Evolutionary conservation across 2,797 vertebrate species (phyloP), one percentile per base, ranked within the genome.

Genomic region (Clarias platycephalus): DNA sequence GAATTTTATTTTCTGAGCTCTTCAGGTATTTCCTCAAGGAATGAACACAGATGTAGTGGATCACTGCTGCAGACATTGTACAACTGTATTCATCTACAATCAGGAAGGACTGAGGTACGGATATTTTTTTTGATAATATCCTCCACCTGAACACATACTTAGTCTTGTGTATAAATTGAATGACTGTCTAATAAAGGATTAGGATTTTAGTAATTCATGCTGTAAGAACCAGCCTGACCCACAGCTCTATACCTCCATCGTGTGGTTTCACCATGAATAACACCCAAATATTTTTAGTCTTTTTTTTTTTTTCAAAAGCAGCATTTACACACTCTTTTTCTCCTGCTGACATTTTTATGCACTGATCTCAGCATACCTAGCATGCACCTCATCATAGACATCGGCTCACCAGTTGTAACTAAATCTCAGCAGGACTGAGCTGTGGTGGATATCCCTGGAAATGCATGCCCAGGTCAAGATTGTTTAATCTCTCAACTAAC

Each of bases 41-140:
- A 79, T 84, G 82, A 85, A 76, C 28, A 85, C 79, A 84, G 82
- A 85, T 83, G 55, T 49, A 71, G 12, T 60, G 55, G 10, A 80
- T 84, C 34, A 49, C 80, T 70, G 67, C 34, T 13, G 20, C 18
- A 24, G 4, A 76, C 53, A 57, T 13, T 77, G 20, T 12, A 57
- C 49, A 76, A 18, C 18, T 22, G 8, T 57, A 22, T 57, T 5
- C 18, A 58, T 76, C 74, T 22, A 75, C 28, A 6, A 2, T n/a
- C 31, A 77, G 55, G 55, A 60, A 60, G 26, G 26, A 75, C 18
- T 22, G 28, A 24, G 28, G 18, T 34, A 34, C 74, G 18, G n/a
- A 78, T 40, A 16, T 26, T 78, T 22, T 22, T 78, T 78, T 22
- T 78, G 6, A 37, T 40, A 60, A 66, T 2, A 63, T 5, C 18